These are phyloP conservation scores for Tupaia tana DNA, from an alignment of 2,113 vertebrate genomes.

Conservation along the genomic window DNA sequence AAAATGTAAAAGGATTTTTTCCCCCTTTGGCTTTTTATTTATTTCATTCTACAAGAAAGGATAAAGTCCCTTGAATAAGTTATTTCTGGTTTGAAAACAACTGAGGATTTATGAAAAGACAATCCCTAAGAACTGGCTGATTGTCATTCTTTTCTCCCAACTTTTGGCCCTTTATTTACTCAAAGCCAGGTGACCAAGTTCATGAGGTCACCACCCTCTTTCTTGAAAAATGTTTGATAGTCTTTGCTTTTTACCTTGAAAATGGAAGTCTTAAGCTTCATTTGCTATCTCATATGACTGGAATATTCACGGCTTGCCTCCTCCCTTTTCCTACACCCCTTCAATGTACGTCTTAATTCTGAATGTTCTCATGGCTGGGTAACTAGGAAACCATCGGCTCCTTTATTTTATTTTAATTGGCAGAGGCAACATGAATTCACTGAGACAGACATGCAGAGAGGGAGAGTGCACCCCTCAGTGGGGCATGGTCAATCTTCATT, in stretches of 20 bases:
- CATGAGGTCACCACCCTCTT: background rate
- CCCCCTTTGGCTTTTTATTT: constrained; percentile 7
- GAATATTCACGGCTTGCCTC: background rate
- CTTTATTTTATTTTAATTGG: no score
- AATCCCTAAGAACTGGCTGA: background rate
- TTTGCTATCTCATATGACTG: background rate
- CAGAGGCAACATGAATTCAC: no score
- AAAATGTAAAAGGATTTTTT: background rate
- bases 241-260: constrained; percentile 17
- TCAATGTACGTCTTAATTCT: background rate
- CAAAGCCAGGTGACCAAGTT: background rate
- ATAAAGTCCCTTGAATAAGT: background rate
- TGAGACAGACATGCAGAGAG: no score
- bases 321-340: background rate
- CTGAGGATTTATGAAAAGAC: background rate
- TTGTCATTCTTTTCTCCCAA: background rate
- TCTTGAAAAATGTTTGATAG: background rate
- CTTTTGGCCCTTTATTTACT: background rate
- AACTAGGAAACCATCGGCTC: background rate
- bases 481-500: no score
- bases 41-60: background rate
- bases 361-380: background rate
- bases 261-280: background rate
- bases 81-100: background rate
- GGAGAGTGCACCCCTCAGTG: no score